These are phyloP conservation scores for Aleiodes alternator DNA, from an alignment of 2,888 invertebrate genomes.

Conservation along the genomic window DNA sequence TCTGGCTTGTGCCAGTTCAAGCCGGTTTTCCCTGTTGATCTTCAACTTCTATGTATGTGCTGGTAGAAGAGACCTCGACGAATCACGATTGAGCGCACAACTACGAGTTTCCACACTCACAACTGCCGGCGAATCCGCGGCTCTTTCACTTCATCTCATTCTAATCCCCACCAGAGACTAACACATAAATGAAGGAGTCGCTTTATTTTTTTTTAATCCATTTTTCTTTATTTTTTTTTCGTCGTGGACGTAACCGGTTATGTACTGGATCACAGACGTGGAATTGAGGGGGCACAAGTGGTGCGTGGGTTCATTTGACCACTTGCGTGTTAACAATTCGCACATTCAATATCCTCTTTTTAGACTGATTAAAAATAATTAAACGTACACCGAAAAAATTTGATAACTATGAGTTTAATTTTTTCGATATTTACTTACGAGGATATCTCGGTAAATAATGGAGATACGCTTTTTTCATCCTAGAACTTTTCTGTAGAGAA, in stretches of 20 bases:
- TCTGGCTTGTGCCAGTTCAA: constrained; percentile 69
- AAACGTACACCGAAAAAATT: not conserved
- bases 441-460: no score
- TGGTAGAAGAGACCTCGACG: not conserved
- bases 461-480: no score
- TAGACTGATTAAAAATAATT: not conserved
- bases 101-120: not conserved
- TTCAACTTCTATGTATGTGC: constrained; percentile 14
- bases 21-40: constrained; percentile 63
- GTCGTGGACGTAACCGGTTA: constrained; percentile 22
- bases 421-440: no score
- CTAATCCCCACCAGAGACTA: constrained; percentile 17
- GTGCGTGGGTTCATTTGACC: constrained; percentile 13
- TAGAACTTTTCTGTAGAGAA: no score
- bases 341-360: not conserved
- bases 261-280: not conserved
- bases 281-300: not conserved
- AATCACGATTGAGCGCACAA: constrained; percentile 25
- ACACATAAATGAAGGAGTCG: not conserved
- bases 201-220: no score
- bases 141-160: constrained; percentile 16
- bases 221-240: not conserved
- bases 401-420: no score
- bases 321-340: constrained; percentile 14
- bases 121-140: not conserved